Base-by-base conservation (phyloP, 1,140 invertebrate species). In the Mizuhopecten yessoensis region DNA sequence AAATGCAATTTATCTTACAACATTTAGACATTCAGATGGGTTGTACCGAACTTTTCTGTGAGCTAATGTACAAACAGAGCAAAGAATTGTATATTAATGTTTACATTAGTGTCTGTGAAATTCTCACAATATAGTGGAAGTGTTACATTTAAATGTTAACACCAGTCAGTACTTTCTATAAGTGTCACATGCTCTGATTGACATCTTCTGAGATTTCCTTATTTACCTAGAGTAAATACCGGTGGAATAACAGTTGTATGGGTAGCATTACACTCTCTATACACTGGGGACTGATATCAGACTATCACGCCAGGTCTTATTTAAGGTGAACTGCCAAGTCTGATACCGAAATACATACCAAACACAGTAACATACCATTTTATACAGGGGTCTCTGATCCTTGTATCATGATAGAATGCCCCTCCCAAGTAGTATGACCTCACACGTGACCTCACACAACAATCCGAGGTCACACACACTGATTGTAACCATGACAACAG, bases 391-490 rank as follows among this genome's bases (percentile, higher is more conserved):
- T 75, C 57, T 13, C 7, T 75, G 29, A 75, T 75, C 57, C 57
- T n/a, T 0, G 29, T 75, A 75, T 75, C 57, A 75, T 1, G 57
- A 29, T 11, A 29, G n/a, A 0, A 75, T 5, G 29, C 57, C 57
- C 57, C 57, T 75, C 57, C 57, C 57, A 75, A 75, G 57, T 75
- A 3, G 57, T 75, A 29, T 29, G 57, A 75, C 57, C 57, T 75
- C 57, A 75, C 57, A n/a, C 9, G 0, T 75, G 57, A 75, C 57
- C 57, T 75, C 57, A 29, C 57, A 75, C 57, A 75, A 75, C 57
- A 75, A 75, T 75, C n/a, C n/a, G 57, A 75, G 57, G 57, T 75
- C 57, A 75, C 11, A n/a, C 57, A 75, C 57, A 75, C 57, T 75
- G 57, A 75, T 75, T 29, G 57, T 75, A 75, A 75, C 57, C 57